These are phyloP conservation scores for Balearica regulorum DNA, from an alignment of 2,797 vertebrate genomes.

Conservation along the genomic window DNA sequence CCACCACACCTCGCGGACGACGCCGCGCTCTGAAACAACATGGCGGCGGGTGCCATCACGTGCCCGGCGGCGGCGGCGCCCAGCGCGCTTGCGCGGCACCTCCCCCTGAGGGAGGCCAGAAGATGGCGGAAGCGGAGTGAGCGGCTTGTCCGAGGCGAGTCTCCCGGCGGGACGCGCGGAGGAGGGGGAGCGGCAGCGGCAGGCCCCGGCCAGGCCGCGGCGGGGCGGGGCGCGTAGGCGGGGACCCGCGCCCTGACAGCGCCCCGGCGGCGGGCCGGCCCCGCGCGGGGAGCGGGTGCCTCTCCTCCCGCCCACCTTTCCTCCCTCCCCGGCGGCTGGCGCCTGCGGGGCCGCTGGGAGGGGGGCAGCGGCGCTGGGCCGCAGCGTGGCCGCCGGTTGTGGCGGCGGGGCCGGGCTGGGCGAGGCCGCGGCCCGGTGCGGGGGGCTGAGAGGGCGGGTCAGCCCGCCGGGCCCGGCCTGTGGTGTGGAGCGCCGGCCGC, in stretches of 20 bases:
- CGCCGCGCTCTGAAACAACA: not conserved
- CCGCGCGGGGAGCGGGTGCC: not conserved
- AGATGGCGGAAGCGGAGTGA: conserved; percentile 81
- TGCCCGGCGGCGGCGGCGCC: not conserved
- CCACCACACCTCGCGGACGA: accelerated
- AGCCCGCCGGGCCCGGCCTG: not conserved
- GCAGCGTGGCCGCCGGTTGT: not conserved
- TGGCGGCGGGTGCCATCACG: not conserved
- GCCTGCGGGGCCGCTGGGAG: not conserved
- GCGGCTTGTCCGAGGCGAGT: conserved; percentile 66
- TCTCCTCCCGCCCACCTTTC: not conserved
- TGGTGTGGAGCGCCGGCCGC: not conserved
- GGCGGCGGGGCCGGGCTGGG: not conserved
- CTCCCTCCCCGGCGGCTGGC: not conserved
- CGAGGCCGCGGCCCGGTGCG: not conserved
- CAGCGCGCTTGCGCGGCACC: conserved; percentile 68
- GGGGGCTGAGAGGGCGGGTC: not conserved
- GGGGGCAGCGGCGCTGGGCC: not conserved
- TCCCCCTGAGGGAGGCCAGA: conserved; percentile 74
- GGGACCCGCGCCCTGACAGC: not conserved
- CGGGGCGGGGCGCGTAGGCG: conserved; percentile 1
- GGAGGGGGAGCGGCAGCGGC: not conserved
- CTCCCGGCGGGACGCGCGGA: conserved; percentile 21
- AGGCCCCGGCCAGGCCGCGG: not conserved
- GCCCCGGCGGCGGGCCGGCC: not conserved